These are phyloP conservation scores for Tenebrio molitor DNA, from an alignment of 1,140 invertebrate species.

Conservation along the genomic window DNA sequence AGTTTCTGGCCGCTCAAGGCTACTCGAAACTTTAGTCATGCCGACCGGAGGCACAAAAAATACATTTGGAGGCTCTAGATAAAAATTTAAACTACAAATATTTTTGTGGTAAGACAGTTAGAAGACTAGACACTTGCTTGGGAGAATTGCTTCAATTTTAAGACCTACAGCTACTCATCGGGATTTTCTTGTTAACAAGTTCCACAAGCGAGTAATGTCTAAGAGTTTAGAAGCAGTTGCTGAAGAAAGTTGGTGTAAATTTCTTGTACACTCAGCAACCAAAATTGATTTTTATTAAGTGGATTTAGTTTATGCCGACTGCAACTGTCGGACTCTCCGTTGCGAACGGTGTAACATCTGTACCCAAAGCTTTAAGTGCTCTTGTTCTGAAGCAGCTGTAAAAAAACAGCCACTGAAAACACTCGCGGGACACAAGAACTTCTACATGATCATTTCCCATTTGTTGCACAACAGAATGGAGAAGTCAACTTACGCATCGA, in stretches of 20 bases:
- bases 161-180: not conserved
- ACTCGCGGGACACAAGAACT: too few relatives aligned
- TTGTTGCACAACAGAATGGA: too few relatives aligned
- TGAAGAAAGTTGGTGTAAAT: not conserved
- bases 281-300: constrained; percentile 3
- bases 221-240: not conserved
- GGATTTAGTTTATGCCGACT: not conserved
- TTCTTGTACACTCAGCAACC: not conserved
- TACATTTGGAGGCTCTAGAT: constrained; percentile 48
- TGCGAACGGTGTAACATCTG: constrained; percentile 23
- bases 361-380: too few relatives aligned
- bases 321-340: not conserved
- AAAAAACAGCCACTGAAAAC: too few relatives aligned
- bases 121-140: not conserved
- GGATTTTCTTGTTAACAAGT: not conserved
- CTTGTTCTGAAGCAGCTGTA: too few relatives aligned
- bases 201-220: not conserved
- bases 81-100: constrained; percentile 45
- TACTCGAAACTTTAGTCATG: too few relatives aligned
- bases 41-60: constrained; percentile 47
- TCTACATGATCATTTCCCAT: too few relatives aligned
- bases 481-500: too few relatives aligned
- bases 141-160: not conserved
- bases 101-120: not conserved
- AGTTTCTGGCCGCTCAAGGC: too few relatives aligned